Base-by-base conservation (phyloP, 1,140 invertebrate genomes). In the Chelonus insularis region DNA sequence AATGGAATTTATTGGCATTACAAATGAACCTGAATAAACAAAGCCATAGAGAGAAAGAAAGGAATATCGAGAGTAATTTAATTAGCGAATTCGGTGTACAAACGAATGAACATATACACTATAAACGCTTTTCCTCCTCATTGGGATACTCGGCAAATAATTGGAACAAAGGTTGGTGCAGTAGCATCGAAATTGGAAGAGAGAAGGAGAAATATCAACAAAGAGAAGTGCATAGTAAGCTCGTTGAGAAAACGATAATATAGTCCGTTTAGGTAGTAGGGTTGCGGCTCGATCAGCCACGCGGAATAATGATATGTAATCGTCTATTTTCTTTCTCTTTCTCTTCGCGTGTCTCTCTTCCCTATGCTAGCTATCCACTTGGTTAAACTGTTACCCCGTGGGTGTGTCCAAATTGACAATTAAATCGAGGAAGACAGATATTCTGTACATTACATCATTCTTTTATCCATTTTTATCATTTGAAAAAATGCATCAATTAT, bases 221-320 rank as follows among this genome's bases (percentile, higher is more conserved):
- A 39, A 39, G 37, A 39, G 37, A 39, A 39, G 37, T 39, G 37
- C 11, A 14, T 14, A 39, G 37, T 52, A 23, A 14, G 34, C 43
- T 66, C 41, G 41, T 37, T 32, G 55, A 51, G 58, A 58, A 52
- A 58, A 70, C 60, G 51, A 67, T 76, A 75, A 76, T 76, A 68
- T 69, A 70, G 73, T 72, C 69, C 62, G 73, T 71, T 70, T 64
- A 45, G n/a, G 37, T 62, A 63, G 63, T 43, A 64, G 66, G 72
- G 72, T 72, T 70, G 69, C 65, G 71, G 71, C 55, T 64, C 64
- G 72, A 63, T 68, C 72, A 75, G 72, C 72, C 76, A 76, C 71
- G 74, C 70, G 72, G 73, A 78, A 78, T 78, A 76, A 78, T 78
- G 71, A 76, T 75, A 78, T 73, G 76, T 76, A 75, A 74, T 76